Conservation (phyloP, 2,113 vertebrate species). For the Notarius quadriscutis region DNA sequence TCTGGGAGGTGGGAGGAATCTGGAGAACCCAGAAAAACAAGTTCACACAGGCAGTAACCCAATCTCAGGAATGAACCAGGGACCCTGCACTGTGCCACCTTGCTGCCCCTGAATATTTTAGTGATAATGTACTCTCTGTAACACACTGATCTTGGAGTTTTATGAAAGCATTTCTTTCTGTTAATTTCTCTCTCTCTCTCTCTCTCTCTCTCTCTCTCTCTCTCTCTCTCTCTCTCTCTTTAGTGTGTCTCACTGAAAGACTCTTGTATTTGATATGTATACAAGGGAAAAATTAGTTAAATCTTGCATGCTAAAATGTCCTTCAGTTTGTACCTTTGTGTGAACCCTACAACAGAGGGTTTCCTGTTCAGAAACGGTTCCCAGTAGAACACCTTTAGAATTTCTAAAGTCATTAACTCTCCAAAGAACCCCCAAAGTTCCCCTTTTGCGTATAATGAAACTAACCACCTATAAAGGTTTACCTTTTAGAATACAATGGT, state of each 20-base stretch:
- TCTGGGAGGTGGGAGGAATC: neutral
- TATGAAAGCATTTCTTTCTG: neutral
- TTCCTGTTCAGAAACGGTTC: neutral
- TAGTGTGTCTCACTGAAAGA: neutral
- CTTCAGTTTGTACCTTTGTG: neutral
- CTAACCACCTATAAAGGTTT: neutral
- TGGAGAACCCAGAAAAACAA: neutral
- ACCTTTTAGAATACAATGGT: slow-evolving; percentile 20
- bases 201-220: too few species aligned
- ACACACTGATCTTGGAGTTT: neutral
- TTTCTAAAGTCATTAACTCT: neutral
- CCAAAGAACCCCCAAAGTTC: neutral
- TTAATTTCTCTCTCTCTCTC: too few species aligned
- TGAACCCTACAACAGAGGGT: neutral
- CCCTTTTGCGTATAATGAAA: neutral
- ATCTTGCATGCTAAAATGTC: neutral
- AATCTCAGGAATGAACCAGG: neutral
- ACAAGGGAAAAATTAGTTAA: neutral
- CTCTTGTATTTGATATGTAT: neutral
- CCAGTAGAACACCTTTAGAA: neutral
- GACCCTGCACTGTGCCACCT: neutral
- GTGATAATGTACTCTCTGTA: neutral
- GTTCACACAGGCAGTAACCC: neutral
- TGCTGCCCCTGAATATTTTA: neutral
- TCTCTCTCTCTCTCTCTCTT: too few species aligned